Evolutionary conservation across 2,888 invertebrate species (phyloP).

Genomic region (Stenotaenia linearis): DNA sequence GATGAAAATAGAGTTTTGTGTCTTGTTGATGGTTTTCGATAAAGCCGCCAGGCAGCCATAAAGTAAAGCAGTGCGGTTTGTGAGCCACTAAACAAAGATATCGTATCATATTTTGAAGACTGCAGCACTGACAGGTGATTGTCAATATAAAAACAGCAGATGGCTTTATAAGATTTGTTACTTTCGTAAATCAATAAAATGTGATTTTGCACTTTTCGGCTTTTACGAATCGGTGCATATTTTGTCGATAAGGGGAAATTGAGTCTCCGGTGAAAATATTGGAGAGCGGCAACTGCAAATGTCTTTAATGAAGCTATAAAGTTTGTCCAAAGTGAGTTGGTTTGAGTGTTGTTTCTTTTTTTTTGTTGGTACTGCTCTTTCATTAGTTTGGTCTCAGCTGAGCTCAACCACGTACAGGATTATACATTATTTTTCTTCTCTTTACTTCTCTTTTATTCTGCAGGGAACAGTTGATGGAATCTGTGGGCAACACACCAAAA

Average conservation of each 20-base stretch:
- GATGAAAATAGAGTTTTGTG: slow-evolving; percentile 12
- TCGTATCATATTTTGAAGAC: not conserved
- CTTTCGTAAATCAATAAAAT: not conserved
- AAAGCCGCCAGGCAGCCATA: slow-evolving; percentile 2
- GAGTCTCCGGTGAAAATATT: too few relatives aligned
- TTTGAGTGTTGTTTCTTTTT: not conserved
- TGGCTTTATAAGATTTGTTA: not conserved
- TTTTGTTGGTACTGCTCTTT: not conserved
- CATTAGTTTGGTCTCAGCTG: slow-evolving; percentile 19
- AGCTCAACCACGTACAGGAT: slow-evolving; percentile 7
- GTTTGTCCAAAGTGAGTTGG: slow-evolving; percentile 1
- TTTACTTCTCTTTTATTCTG: not conserved
- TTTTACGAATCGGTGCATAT: too few relatives aligned
- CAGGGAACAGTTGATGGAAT: slow-evolving; percentile 5
- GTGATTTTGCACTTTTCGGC: too few relatives aligned
- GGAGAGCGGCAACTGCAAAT: not conserved
- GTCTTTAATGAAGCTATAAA: slow-evolving; percentile 8
- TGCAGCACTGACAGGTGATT: not conserved
- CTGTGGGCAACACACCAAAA: slow-evolving; percentile 1
- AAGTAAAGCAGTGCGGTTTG: slow-evolving; percentile 9
- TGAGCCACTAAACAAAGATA: not conserved
- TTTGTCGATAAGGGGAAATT: too few relatives aligned
- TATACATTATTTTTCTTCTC: slow-evolving; percentile 3
- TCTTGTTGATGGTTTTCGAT: slow-evolving; percentile 14
- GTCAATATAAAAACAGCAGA: not conserved